phyloP scores from a whole-genome alignment of 2,113 vertebrate genomes.

The Melanocharis versteri region DNA sequence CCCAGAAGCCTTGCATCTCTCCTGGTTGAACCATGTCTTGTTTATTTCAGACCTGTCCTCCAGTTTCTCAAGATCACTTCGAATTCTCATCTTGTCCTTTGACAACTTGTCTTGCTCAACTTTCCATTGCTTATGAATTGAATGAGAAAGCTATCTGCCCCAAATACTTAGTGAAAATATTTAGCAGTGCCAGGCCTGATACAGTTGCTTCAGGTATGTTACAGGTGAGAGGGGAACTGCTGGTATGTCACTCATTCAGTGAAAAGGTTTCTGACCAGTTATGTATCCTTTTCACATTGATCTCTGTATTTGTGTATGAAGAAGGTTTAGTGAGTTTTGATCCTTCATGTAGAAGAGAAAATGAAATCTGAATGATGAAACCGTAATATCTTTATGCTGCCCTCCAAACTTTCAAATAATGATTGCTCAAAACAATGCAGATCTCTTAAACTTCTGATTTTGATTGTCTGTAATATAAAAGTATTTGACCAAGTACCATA shows the following conservation, averaged over 20 bases:
- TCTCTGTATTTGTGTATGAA: not conserved
- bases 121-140: not conserved
- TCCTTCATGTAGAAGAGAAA: not conserved
- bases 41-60: not conserved
- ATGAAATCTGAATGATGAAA: not conserved
- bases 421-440: not conserved
- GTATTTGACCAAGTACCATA: not conserved
- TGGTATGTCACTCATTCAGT: not conserved
- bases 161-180: not conserved
- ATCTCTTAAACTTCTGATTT: not conserved
- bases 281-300: not conserved
- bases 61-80: not conserved
- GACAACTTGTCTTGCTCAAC: not conserved
- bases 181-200: not conserved
- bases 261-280: not conserved
- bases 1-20: not conserved
- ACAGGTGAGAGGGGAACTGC: not conserved
- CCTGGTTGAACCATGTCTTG: not conserved
- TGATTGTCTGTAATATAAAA: not conserved
- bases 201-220: accelerated
- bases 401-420: not conserved
- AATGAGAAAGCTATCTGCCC: not conserved
- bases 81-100: not conserved
- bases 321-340: not conserved
- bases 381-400: not conserved